Evolutionary conservation across 2,888 invertebrate species (phyloP).

Genomic region (Agrochola lychnidis): DNA sequence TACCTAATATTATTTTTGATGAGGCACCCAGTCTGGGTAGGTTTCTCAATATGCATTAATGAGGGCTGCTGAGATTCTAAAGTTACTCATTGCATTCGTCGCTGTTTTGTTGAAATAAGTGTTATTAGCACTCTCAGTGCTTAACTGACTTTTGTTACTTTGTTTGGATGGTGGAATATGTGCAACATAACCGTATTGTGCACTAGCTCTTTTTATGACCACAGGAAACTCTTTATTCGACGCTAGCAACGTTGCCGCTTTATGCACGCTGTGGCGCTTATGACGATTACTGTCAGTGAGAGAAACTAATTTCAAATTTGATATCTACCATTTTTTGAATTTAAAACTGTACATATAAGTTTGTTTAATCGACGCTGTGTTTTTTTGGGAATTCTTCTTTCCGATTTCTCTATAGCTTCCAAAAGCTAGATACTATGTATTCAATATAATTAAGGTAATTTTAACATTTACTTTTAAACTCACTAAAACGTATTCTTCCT

Average conservation of each 20-base stretch:
- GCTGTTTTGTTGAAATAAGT: background rate
- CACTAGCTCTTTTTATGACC: background rate
- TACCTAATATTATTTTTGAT: too few species aligned
- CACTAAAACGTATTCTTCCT: too few species aligned
- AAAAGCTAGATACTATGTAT: too few species aligned
- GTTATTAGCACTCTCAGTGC: background rate
- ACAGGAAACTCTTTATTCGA: background rate
- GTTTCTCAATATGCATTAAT: background rate
- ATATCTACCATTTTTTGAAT: background rate
- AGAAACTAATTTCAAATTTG: background rate
- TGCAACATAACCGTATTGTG: background rate
- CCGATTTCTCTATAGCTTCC: too few species aligned
- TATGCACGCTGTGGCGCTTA: background rate
- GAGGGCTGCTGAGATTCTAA: background rate
- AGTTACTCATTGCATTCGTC: background rate
- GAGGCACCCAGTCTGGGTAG: background rate
- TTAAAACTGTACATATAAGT: too few species aligned
- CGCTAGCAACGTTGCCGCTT: background rate
- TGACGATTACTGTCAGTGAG: background rate
- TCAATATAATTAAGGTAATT: too few species aligned
- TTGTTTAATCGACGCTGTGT: too few species aligned
- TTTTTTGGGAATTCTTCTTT: too few species aligned
- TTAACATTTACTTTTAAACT: too few species aligned
- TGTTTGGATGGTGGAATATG: background rate
- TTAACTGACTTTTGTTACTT: background rate